Conservation (phyloP, 2,888 invertebrate genomes). For the Cylindroiulus punctatus region DNA sequence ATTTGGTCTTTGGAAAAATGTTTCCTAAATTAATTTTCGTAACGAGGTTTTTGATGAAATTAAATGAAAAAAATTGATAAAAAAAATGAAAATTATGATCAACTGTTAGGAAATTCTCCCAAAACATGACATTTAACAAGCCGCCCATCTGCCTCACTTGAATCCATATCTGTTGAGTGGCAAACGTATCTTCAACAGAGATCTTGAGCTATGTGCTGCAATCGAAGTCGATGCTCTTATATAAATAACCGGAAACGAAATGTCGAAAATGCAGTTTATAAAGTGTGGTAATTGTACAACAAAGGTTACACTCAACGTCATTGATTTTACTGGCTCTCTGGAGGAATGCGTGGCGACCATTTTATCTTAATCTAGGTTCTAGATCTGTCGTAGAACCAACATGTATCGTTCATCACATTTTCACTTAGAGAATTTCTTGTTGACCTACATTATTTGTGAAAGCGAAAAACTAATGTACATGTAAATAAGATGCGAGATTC, state of each 20-base stretch:
- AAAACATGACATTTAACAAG: too few species aligned
- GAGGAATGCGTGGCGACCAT: neutral
- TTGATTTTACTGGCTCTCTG: neutral
- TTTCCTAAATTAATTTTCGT: too few species aligned
- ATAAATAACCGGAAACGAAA: neutral
- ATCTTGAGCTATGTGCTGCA: too few species aligned
- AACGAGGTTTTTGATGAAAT: too few species aligned
- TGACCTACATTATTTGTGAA: neutral
- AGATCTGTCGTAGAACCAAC: neutral
- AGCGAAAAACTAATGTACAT: neutral
- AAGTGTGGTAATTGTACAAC: slow-evolving; percentile 30
- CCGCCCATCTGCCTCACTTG: too few species aligned
- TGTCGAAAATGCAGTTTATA: slow-evolving; percentile 27
- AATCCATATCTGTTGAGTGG: too few species aligned
- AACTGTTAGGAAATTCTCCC: too few species aligned
- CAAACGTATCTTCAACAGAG: too few species aligned
- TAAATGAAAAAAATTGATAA: too few species aligned
- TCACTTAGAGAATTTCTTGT: neutral
- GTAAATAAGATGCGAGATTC: neutral
- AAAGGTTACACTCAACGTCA: neutral
- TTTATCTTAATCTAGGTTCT: neutral
- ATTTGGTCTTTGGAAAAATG: too few species aligned
- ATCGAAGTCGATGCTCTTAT: neutral
- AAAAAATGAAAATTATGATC: too few species aligned
- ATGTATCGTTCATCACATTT: neutral